Conservation (phyloP, 1,140 invertebrate species). For the Lepidurus packardi region DNA sequence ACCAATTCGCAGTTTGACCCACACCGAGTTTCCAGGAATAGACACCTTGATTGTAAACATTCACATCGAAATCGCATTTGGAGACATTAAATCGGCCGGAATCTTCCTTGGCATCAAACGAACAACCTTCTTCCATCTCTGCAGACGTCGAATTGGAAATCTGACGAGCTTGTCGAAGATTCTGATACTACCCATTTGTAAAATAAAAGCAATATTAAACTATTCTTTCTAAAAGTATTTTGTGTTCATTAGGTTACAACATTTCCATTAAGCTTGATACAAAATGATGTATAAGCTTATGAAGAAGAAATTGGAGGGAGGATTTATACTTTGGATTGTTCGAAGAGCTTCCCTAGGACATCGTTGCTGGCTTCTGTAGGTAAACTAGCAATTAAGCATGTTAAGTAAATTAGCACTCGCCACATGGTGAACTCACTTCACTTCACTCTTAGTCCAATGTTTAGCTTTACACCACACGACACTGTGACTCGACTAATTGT, state of each 20-base stretch:
- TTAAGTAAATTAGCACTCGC: not conserved
- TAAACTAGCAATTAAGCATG: conserved; percentile 3
- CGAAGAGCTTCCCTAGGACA: not conserved
- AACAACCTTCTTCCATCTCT: not conserved
- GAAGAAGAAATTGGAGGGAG: not conserved
- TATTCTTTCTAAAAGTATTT: not conserved
- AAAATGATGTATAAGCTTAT: too few species aligned
- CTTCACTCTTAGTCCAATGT: not conserved
- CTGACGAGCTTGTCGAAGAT: not conserved
- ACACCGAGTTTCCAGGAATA: conserved; percentile 12
- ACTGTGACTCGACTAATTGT: not conserved
- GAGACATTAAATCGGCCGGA: not conserved
- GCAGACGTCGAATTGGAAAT: too few species aligned
- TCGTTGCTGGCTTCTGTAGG: not conserved
- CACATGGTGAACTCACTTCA: not conserved
- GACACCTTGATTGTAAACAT: conserved; percentile 1
- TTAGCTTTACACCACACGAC: not conserved
- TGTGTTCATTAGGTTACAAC: too few species aligned
- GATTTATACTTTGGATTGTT: not conserved
- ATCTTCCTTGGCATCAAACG: not conserved
- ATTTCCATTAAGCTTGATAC: too few species aligned
- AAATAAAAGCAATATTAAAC: not conserved
- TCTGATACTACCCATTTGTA: not conserved
- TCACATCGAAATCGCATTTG: not conserved
- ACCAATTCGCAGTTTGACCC: not conserved